Base-by-base conservation (phyloP, 2,113 vertebrate genomes). In the Ariopsis seemanni region DNA sequence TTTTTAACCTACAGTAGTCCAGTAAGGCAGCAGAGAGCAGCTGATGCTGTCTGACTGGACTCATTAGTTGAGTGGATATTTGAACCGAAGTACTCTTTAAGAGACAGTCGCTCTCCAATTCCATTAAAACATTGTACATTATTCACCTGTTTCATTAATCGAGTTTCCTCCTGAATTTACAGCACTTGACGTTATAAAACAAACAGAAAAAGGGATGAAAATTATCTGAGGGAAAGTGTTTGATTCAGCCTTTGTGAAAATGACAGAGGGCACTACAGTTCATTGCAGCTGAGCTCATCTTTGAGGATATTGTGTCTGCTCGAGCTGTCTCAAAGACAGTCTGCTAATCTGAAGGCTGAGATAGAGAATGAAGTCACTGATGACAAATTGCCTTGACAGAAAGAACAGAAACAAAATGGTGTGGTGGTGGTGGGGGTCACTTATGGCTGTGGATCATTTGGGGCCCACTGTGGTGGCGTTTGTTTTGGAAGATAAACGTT, bases 11-110 rank as follows among this genome's bases (percentile, higher is more conserved):
- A 30, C 30, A 30, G 30, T 30, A 91, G 88, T 91, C 83, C 82
- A 42, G 78, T 62, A 82, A 92, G 92, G 93, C 91, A 92, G 88
- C 86, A 86, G 62, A 74, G 77, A 90, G 89, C 93, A 93, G 91
- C 90, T 92, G 88, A 95, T 92, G 88, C 83, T 89, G 92, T 92
- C 90, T 92, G 90, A 34, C 93, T 93, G 89, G 92, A 91, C 93
- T 93, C 95, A 95, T 97, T 95, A 96, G 95, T 93, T 95, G 94
- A 97, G 94, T 96, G 94, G 96, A 95, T 95, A 95, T 94, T 92
- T 96, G 95, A 97, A 95, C 95, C 93, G 90, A 91, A 92, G 92
- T 93, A 91, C 90, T 94, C 93, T 94, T 92, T 92, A 90, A 94
- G 90, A 90, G 91, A 93, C 88, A 87, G 90, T 91, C 81, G 92